Evolutionary conservation across 2,797 vertebrate species (phyloP), one percentile per base, ranked within the genome.

Genomic region (Siniperca obscura): DNA sequence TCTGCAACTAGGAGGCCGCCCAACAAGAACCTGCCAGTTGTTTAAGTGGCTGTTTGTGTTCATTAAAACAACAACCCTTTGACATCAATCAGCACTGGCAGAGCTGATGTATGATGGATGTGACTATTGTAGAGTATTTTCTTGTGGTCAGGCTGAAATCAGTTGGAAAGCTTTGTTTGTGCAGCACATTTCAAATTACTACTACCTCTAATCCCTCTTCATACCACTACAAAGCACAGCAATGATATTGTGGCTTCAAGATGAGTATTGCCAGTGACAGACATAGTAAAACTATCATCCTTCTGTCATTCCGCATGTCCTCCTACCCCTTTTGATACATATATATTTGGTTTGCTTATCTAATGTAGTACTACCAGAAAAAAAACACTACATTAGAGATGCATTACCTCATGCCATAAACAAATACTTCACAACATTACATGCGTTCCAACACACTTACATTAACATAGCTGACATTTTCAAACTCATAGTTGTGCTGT

Each of bases 171-270:
- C 59, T 78, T 83, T 79, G 85, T 89, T 88, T 90, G 81, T 72
- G 76, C 66, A 71, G 83, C 44, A 74, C 64, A 87, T 67, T 78
- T 75, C 50, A 82, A 82, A 84, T 25, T 19, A 52, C 76, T 50
- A 56, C 19, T 25, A 27, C 21, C 46, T 14, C 44, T 85, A 87
- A 88, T 81, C 75, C 78, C 59, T 52, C 42, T 67, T 40, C 27
- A 27, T 34, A 72, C 87, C 89, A 90, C 85, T 78, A 85, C 80
- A 92, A 91, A 93, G 86, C 78, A 80, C n/a, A 59, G 72, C 59
- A 52, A 52, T 57, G 69, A 82, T 70, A 68, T 11, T 81, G 78
- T 71, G 90, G 85, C 77, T 90, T 82, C 27, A 30, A 55, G 85
- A 93, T 40, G 83, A 86, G 73, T n/a, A 85, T 89, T 69, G 57